Evolutionary conservation across 2,888 invertebrate genomes (phyloP).

Genomic region (Lordiphosa fenestrarum): DNA sequence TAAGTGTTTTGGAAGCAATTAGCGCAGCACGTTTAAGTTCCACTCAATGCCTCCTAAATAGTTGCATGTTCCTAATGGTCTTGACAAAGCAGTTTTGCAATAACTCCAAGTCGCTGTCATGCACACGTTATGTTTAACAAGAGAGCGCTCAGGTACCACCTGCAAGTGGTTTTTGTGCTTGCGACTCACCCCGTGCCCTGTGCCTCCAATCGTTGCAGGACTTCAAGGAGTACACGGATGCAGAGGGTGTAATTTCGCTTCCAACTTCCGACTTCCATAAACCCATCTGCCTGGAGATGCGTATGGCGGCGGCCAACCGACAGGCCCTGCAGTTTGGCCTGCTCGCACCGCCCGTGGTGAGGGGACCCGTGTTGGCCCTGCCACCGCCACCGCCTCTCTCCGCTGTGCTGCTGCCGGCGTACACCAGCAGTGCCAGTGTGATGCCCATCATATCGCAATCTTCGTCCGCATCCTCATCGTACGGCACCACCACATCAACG

Average conservation of each 20-base stretch:
- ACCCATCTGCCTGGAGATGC: slow-evolving; percentile 91
- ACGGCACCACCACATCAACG: slow-evolving; percentile 79
- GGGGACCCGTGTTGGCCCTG: slow-evolving; percentile 24
- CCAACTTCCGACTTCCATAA: slow-evolving; percentile 91
- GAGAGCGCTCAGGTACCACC: not conserved
- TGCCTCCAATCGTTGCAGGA: slow-evolving; percentile 82
- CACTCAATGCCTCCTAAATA: slow-evolving; percentile 52
- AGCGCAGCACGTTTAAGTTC: slow-evolving; percentile 59
- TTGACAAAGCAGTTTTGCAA: slow-evolving; percentile 23
- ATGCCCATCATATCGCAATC: slow-evolving; percentile 75
- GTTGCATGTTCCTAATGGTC: slow-evolving; percentile 60
- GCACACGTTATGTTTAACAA: slow-evolving; percentile 3
- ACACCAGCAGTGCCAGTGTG: slow-evolving; percentile 46
- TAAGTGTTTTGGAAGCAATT: no score
- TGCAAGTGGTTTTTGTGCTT: not conserved
- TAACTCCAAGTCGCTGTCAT: slow-evolving; percentile 17
- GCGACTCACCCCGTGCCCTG: not conserved
- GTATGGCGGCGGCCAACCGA: slow-evolving; percentile 76
- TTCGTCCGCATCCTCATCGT: slow-evolving; percentile 77
- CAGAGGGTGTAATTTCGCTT: slow-evolving; percentile 93
- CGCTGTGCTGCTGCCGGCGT: slow-evolving; percentile 30
- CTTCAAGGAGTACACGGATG: slow-evolving; percentile 94
- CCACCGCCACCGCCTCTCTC: slow-evolving; percentile 35
- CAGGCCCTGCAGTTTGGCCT: slow-evolving; percentile 62
- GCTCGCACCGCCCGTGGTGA: slow-evolving; percentile 46